Evolutionary conservation across 2,113 vertebrate species (phyloP), one percentile per base, ranked within the genome.

Genomic region (Taxidea taxus): DNA sequence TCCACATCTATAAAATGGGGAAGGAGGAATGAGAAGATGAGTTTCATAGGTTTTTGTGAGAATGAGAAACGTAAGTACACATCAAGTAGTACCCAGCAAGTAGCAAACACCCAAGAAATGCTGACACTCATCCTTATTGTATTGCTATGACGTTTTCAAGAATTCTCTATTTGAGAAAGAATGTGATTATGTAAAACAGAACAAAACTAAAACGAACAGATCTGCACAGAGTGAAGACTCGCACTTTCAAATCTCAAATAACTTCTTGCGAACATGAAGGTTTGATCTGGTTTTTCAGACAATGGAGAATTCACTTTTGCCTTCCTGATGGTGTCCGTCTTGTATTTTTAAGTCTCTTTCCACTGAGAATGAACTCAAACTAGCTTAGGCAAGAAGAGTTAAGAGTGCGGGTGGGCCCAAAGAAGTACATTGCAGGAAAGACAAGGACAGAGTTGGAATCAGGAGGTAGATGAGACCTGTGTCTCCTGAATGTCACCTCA

Each of bases 251-350:
- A 75, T 27, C 44, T 56, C 51, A 44, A 49, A 29, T 75, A 4
- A 42, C 37, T 54, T 88, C 75, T 64, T 6, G 16, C 0, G 7
- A 37, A 78, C 7, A 1, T 27, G 20, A 15, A 62, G 6, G 3
- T 54, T 4, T 3, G 11, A 7, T 42, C 58, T 64, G 49, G 49
- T 47, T 31, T 81, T 72, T 54, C 70, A 70, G 42, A 18, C 10
- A 18, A 7, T 14, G 3, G 25, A 15, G 16, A 14, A 56, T 3
- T n/a, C 37, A 0, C 42, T 0, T 11, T 31, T 39, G 64, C 66
- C 64, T 78, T 78, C 20, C 64, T 34, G 14, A 44, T 1, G 0
- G 16, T 0, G 7, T 4, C 1, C 27, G 2, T 0, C 3, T 0
- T 14, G 13, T 39, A 5, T 7, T 25, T 78, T 80, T 23, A 16